phyloP scores from a whole-genome alignment of 2,888 invertebrate species.

The Sicus ferrugineus region DNA sequence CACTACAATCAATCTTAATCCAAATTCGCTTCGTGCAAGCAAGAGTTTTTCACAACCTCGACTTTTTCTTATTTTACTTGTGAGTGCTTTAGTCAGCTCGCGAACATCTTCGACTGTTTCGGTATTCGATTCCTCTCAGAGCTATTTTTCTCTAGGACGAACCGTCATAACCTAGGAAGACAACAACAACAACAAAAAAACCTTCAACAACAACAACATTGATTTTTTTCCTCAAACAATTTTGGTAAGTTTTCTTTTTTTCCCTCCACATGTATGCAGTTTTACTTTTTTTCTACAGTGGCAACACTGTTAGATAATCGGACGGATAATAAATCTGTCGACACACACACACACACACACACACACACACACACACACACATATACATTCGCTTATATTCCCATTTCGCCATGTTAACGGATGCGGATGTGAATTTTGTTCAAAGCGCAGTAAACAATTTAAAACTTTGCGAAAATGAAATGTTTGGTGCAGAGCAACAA shows the following conservation, averaged over 20 bases:
- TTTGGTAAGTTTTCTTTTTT: background rate
- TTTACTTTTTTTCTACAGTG: background rate
- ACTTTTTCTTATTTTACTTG: too few relatives aligned
- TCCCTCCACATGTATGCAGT: background rate
- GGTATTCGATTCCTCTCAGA: too few relatives aligned
- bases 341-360: background rate
- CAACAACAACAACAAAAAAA: too few relatives aligned
- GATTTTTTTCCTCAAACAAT: too few relatives aligned
- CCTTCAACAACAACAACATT: too few relatives aligned
- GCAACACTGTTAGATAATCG: background rate
- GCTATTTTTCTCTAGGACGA: too few relatives aligned
- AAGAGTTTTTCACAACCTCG: too few relatives aligned
- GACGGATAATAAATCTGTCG: background rate
- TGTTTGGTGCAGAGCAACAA: background rate
- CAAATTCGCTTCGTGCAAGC: too few relatives aligned
- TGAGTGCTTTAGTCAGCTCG: too few relatives aligned
- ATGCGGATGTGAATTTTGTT: conserved; percentile 28
- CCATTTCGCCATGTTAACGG: background rate
- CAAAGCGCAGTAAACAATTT: conserved; percentile 34
- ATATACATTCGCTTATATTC: background rate
- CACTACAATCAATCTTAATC: too few relatives aligned
- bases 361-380: conserved; percentile 11
- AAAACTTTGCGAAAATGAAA: conserved; percentile 7
- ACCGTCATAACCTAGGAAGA: too few relatives aligned
- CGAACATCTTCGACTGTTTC: too few relatives aligned